phyloP scores from a whole-genome alignment of 2,797 vertebrate species.

The Mormyrus proboscirostris region DNA sequence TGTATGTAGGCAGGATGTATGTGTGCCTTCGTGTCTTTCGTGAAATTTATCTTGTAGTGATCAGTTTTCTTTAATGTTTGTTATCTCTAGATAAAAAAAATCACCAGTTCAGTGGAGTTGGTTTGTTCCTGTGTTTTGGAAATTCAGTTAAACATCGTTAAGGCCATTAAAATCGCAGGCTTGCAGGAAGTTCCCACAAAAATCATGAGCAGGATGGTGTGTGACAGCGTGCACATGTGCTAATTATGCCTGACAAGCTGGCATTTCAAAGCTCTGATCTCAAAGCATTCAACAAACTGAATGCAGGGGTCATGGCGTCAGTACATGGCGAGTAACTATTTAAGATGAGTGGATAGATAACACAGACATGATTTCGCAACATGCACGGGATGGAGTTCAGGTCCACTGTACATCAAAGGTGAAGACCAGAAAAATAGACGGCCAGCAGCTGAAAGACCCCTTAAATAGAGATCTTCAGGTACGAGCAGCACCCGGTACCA shows the following conservation, averaged over 20 bases:
- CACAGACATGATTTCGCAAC: not conserved
- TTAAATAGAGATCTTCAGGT: not conserved
- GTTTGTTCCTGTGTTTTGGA: not conserved
- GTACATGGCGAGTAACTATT: not conserved
- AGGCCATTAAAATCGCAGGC: not conserved
- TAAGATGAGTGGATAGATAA: not conserved
- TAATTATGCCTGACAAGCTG: constrained; percentile 48
- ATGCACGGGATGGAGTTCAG: not conserved
- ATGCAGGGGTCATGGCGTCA: not conserved
- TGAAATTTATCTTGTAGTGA: not conserved
- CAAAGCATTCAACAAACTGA: not conserved
- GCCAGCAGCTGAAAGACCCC: constrained; percentile 2
- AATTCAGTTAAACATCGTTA: not conserved
- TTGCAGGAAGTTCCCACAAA: not conserved
- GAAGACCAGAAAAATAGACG: not conserved
- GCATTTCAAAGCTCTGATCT: constrained; percentile 43
- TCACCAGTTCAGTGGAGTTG: not conserved
- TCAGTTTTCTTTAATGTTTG: not conserved
- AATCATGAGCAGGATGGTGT: not conserved
- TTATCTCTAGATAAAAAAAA: not conserved
- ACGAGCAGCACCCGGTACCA: not conserved
- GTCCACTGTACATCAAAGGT: not conserved
- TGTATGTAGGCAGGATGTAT: not conserved
- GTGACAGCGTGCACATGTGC: not conserved
- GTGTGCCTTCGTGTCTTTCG: not conserved